These are phyloP conservation scores for Elmis aenea DNA, from an alignment of 2,888 invertebrate species.

Conservation along the genomic window DNA sequence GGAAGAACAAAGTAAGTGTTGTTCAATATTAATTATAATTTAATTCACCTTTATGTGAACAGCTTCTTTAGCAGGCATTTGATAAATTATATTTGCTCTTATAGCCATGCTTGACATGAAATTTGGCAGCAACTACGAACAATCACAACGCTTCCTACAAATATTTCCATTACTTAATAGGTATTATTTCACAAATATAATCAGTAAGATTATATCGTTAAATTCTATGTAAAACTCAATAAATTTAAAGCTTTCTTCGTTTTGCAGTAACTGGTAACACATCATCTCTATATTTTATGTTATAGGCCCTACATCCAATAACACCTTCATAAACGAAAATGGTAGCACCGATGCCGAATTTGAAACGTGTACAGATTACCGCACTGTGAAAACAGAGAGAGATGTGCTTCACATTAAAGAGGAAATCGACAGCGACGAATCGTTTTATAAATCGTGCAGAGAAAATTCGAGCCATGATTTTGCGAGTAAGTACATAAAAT, in stretches of 20 bases:
- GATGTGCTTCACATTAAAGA: conserved; percentile 46
- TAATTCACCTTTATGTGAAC: conserved; percentile 20
- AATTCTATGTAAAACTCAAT: no score
- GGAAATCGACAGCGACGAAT: conserved; percentile 43
- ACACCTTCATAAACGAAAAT: conserved; percentile 50
- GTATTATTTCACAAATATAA: no score
- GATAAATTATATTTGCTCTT: no score
- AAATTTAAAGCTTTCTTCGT: background rate
- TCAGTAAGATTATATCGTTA: no score
- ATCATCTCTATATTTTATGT: no score
- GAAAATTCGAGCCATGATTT: no score
- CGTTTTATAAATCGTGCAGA: conserved; percentile 30
- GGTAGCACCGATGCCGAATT: conserved; percentile 50
- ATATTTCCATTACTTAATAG: conserved; percentile 1
- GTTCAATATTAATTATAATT: conserved; percentile 24
- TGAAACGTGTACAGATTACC: conserved; percentile 33
- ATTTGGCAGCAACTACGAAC: no score
- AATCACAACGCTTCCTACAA: conserved; percentile 1
- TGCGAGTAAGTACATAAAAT: conserved; percentile 29
- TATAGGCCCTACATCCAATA: conserved; percentile 46
- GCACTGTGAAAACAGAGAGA: conserved; percentile 29
- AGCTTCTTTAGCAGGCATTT: background rate
- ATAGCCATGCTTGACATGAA: no score
- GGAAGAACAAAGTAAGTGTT: conserved; percentile 54
- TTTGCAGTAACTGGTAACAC: conserved; percentile 8